These are phyloP conservation scores for Neosilurus mollespiculum DNA, from an alignment of 2,797 vertebrate species.

Conservation along the genomic window DNA sequence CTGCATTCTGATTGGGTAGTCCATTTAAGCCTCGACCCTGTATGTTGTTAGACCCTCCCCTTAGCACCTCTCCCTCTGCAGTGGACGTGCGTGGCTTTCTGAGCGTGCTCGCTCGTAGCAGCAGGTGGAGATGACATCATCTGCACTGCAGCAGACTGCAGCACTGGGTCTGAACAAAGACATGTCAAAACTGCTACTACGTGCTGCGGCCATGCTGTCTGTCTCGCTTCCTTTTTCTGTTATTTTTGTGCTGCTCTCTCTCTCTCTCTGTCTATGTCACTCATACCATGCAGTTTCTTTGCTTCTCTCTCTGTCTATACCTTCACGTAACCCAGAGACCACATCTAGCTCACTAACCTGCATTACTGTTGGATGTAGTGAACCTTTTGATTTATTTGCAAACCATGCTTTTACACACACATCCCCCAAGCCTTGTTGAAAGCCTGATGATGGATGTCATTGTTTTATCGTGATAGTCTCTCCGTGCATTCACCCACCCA, in stretches of 20 bases:
- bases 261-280: not conserved
- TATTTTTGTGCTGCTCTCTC: slow-evolving; percentile 15
- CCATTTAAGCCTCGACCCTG: slow-evolving; percentile 59
- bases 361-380: slow-evolving; percentile 19
- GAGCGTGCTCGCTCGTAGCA: slow-evolving; percentile 71
- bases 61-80: slow-evolving; percentile 74
- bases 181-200: slow-evolving; percentile 75
- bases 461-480: slow-evolving; percentile 34
- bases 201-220: slow-evolving; percentile 57
- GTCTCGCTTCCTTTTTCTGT: slow-evolving; percentile 24
- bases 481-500: not conserved
- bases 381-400: slow-evolving; percentile 21
- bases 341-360: slow-evolving; percentile 58
- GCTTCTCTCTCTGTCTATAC: not conserved
- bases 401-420: slow-evolving; percentile 8
- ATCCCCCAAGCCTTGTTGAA: slow-evolving; percentile 10
- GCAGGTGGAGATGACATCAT: slow-evolving; percentile 80
- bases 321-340: slow-evolving; percentile 35
- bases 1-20: slow-evolving; percentile 67
- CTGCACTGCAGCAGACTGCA: slow-evolving; percentile 91
- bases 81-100: slow-evolving; percentile 78
- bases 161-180: slow-evolving; percentile 83
- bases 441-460: slow-evolving; percentile 29
- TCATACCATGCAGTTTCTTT: slow-evolving; percentile 31
- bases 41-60: slow-evolving; percentile 61